Conservation (phyloP, 2,113 vertebrate genomes). For the Cervus canadensis region DNA sequence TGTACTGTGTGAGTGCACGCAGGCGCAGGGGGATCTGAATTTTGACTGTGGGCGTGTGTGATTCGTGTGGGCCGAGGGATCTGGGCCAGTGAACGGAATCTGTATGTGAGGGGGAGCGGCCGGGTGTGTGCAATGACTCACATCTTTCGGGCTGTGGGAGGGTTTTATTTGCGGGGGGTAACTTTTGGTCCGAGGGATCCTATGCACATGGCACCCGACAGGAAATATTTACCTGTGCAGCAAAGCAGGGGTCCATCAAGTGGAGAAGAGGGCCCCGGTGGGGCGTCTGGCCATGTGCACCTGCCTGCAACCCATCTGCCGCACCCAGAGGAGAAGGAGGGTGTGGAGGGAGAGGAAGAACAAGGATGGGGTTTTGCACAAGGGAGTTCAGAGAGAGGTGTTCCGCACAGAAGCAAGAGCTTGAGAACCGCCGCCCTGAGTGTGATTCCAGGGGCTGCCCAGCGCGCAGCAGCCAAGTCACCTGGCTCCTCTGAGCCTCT, state of each 20-base stretch:
- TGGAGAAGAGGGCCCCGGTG: rapidly evolving
- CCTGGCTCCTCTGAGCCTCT: neutral
- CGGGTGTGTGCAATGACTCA: conserved; percentile 60
- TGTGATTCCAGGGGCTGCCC: neutral
- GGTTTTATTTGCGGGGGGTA: conserved; percentile 36
- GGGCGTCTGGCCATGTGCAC: rapidly evolving
- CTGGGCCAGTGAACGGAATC: conserved; percentile 54
- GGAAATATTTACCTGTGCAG: neutral
- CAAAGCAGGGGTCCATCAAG: neutral
- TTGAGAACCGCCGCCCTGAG: neutral
- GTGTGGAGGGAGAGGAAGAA: neutral
- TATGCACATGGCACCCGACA: neutral
- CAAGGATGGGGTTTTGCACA: neutral
- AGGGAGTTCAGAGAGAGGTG: neutral
- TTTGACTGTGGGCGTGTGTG: conserved; percentile 66
- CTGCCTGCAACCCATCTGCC: neutral
- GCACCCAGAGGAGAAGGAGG: neutral
- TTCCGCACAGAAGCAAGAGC: neutral
- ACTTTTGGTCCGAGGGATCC: neutral
- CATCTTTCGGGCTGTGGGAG: conserved; percentile 49
- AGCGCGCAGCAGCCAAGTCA: rapidly evolving
- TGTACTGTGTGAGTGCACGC: neutral
- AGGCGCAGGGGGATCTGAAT: conserved; percentile 38
- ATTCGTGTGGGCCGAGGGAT: conserved; percentile 68
- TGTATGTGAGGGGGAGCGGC: conserved; percentile 44